Evolutionary conservation across 2,888 invertebrate species (phyloP).

Genomic region (Cetonia aurata): DNA sequence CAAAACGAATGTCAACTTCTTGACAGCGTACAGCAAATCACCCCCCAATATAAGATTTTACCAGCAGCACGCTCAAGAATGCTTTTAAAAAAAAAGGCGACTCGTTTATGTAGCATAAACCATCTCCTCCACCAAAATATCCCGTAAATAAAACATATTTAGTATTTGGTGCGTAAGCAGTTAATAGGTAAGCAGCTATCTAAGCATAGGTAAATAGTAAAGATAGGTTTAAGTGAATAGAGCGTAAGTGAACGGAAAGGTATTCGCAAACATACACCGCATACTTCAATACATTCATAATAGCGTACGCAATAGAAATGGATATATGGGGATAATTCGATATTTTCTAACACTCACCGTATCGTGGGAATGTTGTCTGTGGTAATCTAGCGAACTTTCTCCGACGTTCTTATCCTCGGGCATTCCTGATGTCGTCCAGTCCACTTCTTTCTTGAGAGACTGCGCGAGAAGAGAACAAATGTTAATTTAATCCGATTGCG

Average conservation of each 20-base stretch:
- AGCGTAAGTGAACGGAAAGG: background rate
- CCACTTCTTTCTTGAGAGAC: constrained; percentile 92
- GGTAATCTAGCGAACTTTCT: constrained; percentile 82
- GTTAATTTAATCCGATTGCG: background rate
- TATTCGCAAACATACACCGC: background rate
- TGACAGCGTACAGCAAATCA: constrained; percentile 70
- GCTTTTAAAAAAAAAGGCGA: too few relatives aligned
- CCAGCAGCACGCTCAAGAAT: constrained; percentile 40
- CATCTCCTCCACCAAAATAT: constrained; percentile 18
- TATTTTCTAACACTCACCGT: constrained; percentile 76
- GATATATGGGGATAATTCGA: constrained; percentile 1
- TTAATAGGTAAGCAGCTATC: background rate
- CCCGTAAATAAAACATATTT: background rate
- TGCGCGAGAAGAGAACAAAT: constrained; percentile 68
- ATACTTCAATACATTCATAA: too few relatives aligned
- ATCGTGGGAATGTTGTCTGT: constrained; percentile 83
- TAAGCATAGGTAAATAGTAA: constrained; percentile 3
- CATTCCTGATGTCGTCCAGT: constrained; percentile 79
- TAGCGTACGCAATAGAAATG: too few relatives aligned
- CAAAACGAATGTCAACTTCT: constrained; percentile 97
- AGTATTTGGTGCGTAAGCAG: background rate
- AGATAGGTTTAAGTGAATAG: background rate
- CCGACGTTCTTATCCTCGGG: constrained; percentile 84
- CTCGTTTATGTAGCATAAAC: background rate
- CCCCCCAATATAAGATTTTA: background rate